Evolutionary conservation across 1,140 invertebrate species (phyloP).

Genomic region (Bombus affinis): DNA sequence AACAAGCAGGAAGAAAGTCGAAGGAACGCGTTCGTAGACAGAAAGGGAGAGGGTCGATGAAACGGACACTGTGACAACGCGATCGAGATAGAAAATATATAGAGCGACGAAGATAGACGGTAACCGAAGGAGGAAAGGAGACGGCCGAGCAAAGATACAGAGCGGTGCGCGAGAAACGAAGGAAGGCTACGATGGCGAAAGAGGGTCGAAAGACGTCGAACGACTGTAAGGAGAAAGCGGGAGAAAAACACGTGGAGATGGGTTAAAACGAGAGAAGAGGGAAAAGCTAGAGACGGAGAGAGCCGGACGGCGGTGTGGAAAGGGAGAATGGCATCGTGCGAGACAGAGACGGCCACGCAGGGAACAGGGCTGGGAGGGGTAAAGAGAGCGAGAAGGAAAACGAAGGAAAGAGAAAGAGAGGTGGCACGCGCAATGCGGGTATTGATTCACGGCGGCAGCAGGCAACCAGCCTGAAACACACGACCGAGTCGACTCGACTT

Average conservation of each 20-base stretch:
- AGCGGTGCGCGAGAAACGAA: constrained; percentile 53
- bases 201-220: not conserved
- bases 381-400: constrained; percentile 15
- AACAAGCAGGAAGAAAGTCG: not conserved
- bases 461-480: constrained; percentile 74
- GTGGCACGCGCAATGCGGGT: constrained; percentile 83
- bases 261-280: not conserved
- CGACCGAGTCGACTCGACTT: constrained; percentile 77
- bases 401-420: constrained; percentile 73
- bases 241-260: not conserved
- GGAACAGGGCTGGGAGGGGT: constrained; percentile 67
- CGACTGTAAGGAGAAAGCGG: not conserved
- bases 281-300: constrained; percentile 55
- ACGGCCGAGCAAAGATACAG: constrained; percentile 72
- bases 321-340: constrained; percentile 66
- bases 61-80: not conserved
- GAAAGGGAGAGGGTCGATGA: not conserved
- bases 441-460: constrained; percentile 81
- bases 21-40: not conserved
- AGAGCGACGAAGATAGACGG: constrained; percentile 11
- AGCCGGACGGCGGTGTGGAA: constrained; percentile 66
- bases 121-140: constrained; percentile 51
- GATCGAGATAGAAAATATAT: not conserved
- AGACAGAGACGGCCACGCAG: constrained; percentile 64
- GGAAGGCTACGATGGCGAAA: constrained; percentile 58